These are phyloP conservation scores for Porites divaricata DNA, from an alignment of 92 coral and sea anemone genomes.

Conservation along the genomic window DNA sequence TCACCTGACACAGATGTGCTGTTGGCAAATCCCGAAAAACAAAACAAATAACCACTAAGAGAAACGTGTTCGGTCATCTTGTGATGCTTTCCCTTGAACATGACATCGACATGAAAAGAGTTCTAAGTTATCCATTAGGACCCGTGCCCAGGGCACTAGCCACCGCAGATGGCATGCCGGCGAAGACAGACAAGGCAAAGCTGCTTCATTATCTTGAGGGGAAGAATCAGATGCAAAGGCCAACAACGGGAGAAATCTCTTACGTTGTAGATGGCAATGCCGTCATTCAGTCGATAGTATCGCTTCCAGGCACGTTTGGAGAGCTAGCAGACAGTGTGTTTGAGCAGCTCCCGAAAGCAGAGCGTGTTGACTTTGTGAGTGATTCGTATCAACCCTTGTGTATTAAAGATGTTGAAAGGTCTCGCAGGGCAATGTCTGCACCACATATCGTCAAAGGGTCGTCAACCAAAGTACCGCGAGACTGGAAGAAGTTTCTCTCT, in stretches of 20 bases:
- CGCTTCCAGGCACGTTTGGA: slow-evolving; percentile 44
- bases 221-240: too few species aligned
- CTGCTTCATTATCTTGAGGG: too few species aligned
- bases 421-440: background rate
- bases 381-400: slow-evolving; percentile 27
- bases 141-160: background rate
- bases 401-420: too few species aligned
- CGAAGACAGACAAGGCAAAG: too few species aligned
- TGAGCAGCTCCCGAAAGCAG: slow-evolving; percentile 29
- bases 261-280: slow-evolving; percentile 13
- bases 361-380: slow-evolving; percentile 33
- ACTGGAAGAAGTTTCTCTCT: too few species aligned
- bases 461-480: too few species aligned
- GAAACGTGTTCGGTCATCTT: background rate
- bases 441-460: too few species aligned
- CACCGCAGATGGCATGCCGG: too few species aligned
- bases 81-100: too few species aligned
- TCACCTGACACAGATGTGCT: too few species aligned
- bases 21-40: too few species aligned
- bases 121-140: background rate
- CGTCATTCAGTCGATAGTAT: slow-evolving; percentile 28
- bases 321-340: slow-evolving; percentile 39
- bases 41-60: background rate
- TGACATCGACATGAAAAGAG: background rate
- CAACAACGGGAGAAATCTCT: too few species aligned